These are phyloP conservation scores for Cryptosula pallasiana DNA, from an alignment of 2,888 invertebrate species.

Conservation along the genomic window DNA sequence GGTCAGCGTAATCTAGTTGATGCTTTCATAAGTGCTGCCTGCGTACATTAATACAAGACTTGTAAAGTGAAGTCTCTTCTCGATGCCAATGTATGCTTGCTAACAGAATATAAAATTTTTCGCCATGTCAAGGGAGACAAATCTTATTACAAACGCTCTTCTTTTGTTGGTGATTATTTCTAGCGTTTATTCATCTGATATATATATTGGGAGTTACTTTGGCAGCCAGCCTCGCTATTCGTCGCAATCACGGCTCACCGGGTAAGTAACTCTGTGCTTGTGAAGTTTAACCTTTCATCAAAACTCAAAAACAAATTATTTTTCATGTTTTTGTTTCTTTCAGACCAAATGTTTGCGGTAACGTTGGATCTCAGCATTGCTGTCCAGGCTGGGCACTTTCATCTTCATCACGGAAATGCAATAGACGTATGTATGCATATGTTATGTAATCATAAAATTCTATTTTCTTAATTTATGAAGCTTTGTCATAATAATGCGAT, in stretches of 20 bases:
- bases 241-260: background rate
- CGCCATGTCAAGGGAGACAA: background rate
- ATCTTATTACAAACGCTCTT: background rate
- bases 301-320: background rate
- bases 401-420: conserved; percentile 68
- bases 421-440: conserved; percentile 68
- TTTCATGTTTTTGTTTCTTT: conserved; percentile 40
- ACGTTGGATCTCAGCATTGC: conserved; percentile 69
- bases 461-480: too few species aligned
- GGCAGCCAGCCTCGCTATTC: background rate
- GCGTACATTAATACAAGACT: too few species aligned
- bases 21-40: background rate
- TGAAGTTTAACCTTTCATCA: too few species aligned
- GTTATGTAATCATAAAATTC: too few species aligned
- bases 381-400: conserved; percentile 80
- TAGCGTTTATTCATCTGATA: background rate
- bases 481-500: too few species aligned
- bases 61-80: too few species aligned
- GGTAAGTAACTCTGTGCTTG: conserved; percentile 14
- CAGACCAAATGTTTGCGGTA: conserved; percentile 77
- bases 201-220: background rate
- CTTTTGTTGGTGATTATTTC: background rate
- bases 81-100: background rate
- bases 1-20: background rate
- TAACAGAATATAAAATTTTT: background rate